phyloP scores from a whole-genome alignment of 2,113 vertebrate genomes.

The Clupea harengus region DNA sequence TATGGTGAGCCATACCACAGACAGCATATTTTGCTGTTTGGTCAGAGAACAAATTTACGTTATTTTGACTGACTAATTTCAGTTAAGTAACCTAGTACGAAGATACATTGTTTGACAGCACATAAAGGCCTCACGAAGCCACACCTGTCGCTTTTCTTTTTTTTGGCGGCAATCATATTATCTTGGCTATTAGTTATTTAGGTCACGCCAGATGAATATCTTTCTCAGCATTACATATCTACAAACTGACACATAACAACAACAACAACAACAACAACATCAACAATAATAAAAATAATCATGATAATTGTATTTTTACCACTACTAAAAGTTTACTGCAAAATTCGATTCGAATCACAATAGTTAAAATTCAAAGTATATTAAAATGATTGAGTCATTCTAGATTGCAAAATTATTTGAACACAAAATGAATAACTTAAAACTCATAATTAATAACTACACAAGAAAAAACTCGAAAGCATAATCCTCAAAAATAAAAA shows the following conservation, averaged over 20 bases:
- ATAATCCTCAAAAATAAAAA: background rate
- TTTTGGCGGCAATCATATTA: background rate
- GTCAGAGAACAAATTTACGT: background rate
- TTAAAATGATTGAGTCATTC: background rate
- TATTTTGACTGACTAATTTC: background rate
- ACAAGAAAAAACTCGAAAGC: background rate
- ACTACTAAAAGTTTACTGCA: no score
- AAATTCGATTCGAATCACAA: background rate
- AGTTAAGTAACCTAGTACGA: background rate
- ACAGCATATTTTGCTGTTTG: background rate
- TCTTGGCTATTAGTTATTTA: background rate
- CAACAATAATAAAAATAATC: background rate
- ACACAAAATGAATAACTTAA: background rate
- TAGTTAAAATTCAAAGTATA: background rate
- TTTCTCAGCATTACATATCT: no score
- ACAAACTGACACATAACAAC: background rate
- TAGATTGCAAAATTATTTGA: background rate
- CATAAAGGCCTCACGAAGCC: background rate
- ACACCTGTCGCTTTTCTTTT: background rate
- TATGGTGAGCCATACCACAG: background rate
- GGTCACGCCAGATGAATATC: background rate
- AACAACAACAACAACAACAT: constrained; percentile 28
- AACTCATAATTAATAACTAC: background rate
- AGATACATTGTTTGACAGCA: background rate
- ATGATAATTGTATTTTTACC: constrained; percentile 17